These are phyloP conservation scores for Drosophila mimica DNA, from an alignment of 2,888 invertebrate genomes.

Conservation along the genomic window DNA sequence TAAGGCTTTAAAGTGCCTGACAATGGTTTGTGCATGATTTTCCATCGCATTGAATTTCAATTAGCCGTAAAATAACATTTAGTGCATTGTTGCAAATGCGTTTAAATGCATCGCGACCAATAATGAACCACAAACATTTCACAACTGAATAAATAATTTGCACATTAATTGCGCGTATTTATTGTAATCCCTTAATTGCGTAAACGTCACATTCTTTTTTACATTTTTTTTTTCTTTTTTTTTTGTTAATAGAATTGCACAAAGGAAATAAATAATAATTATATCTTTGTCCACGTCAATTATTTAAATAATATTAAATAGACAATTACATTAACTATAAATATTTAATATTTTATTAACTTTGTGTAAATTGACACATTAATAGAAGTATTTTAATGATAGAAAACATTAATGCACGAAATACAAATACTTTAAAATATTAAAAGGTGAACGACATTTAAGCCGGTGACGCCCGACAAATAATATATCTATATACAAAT, in stretches of 20 bases:
- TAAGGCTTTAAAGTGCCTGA: conserved; percentile 50
- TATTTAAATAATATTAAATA: conserved; percentile 24
- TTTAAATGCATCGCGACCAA: conserved; percentile 58
- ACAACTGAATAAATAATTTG: conserved; percentile 78
- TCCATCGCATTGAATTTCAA: conserved; percentile 61
- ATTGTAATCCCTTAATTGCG: conserved; percentile 72
- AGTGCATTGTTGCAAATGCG: conserved; percentile 37
- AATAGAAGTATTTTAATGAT: background rate
- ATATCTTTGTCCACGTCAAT: conserved; percentile 1
- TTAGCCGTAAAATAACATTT: conserved; percentile 64
- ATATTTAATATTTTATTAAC: background rate
- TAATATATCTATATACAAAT: background rate
- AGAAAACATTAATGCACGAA: background rate
- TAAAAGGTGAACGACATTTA: background rate
- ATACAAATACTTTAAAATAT: background rate
- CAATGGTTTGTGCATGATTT: conserved; percentile 13
- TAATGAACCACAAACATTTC: conserved; percentile 79
- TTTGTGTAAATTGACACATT: background rate
- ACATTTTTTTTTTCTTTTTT: background rate
- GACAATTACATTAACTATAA: conserved; percentile 9
- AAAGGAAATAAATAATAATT: background rate
- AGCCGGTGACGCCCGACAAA: no score
- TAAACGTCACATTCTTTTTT: conserved; percentile 36
- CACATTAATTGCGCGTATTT: conserved; percentile 73
- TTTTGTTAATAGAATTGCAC: background rate